phyloP scores from a whole-genome alignment of 2,797 vertebrate genomes.

The Galagoides demidoff region DNA sequence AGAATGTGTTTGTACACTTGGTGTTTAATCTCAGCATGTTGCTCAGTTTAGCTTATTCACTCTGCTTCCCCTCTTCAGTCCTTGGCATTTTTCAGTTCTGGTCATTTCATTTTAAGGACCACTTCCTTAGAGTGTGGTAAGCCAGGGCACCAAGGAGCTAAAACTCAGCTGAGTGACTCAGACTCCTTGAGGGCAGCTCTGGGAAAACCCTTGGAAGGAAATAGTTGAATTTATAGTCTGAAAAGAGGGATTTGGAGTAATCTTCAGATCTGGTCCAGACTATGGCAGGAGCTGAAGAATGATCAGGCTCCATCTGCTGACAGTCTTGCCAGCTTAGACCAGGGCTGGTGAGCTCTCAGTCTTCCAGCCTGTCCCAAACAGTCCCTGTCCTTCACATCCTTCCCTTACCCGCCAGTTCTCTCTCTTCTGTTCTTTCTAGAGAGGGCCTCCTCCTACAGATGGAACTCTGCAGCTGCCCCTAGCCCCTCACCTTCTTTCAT shows the following conservation, averaged over 20 bases:
- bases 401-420: neutral
- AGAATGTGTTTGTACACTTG: neutral
- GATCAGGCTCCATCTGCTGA: neutral
- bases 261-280: neutral
- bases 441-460: neutral
- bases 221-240: slow-evolving; percentile 15
- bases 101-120: slow-evolving; percentile 31
- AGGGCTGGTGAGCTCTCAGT: neutral
- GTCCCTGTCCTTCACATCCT: neutral
- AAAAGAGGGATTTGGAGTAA: neutral
- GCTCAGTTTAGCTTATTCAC: neutral
- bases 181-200: neutral
- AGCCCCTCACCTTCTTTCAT: neutral
- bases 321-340: neutral
- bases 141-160: neutral
- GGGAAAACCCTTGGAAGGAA: neutral
- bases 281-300: neutral
- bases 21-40: neutral
- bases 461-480: neutral
- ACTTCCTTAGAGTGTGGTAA: neutral
- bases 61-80: slow-evolving; percentile 18
- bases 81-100: neutral
- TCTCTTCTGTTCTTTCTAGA: slow-evolving; percentile 54
- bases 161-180: neutral
- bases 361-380: neutral